phyloP scores from a whole-genome alignment of 2,888 invertebrate genomes.

The Julus scanicus region DNA sequence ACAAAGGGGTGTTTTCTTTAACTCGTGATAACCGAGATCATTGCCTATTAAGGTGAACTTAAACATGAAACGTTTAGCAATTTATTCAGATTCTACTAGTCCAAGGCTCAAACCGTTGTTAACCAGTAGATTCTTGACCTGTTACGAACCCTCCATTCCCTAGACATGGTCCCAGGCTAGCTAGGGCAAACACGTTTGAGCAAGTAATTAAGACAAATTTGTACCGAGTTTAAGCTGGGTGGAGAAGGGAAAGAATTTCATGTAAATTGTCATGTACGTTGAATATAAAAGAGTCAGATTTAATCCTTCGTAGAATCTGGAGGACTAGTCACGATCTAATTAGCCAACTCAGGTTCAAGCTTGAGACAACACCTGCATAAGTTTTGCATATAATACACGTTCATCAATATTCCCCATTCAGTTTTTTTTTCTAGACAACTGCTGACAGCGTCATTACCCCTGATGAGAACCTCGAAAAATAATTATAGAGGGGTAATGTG shows the following conservation, averaged over 20 bases:
- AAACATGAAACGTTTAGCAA: not conserved
- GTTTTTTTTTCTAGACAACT: not conserved
- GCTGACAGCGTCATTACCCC: slow-evolving; percentile 12
- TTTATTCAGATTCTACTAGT: not conserved
- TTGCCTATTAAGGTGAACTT: not conserved
- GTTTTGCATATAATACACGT: slow-evolving; percentile 16
- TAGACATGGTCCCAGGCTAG: not conserved
- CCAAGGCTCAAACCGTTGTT: not conserved
- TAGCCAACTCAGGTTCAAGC: not conserved
- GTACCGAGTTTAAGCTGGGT: not conserved
- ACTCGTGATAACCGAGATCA: not conserved
- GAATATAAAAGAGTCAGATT: not conserved
- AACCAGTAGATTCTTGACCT: slow-evolving; percentile 37
- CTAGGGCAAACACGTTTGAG: not conserved
- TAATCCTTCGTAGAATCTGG: slow-evolving; percentile 29
- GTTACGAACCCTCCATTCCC: not conserved
- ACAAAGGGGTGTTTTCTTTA: not conserved
- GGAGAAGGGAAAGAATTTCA: slow-evolving; percentile 24
- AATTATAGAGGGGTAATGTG: not conserved
- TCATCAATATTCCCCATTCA: slow-evolving; percentile 25
- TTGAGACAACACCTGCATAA: slow-evolving; percentile 4
- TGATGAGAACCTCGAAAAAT: not conserved
- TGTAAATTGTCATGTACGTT: not conserved
- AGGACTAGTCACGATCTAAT: slow-evolving; percentile 40
- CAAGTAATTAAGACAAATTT: slow-evolving; percentile 42